Conservation (phyloP, 2,888 invertebrate genomes). For the Hermaeophaga mercurialis region DNA sequence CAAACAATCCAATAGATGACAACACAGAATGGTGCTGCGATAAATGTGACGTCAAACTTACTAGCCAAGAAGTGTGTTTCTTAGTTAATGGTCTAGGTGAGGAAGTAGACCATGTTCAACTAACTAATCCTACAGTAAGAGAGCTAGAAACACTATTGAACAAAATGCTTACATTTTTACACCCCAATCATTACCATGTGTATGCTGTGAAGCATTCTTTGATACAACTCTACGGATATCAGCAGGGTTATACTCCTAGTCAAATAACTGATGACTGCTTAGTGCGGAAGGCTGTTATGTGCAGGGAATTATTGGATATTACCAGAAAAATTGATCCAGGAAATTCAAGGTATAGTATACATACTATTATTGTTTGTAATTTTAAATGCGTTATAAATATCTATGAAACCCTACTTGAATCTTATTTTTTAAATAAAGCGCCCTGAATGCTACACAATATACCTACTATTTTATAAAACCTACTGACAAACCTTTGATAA, state of each 20-base stretch:
- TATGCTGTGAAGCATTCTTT: conserved; percentile 72
- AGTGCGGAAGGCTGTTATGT: conserved; percentile 68
- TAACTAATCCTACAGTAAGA: conserved; percentile 61
- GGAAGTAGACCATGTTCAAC: conserved; percentile 69
- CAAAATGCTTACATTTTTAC: conserved; percentile 67
- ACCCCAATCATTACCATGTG: conserved; percentile 70
- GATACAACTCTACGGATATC: conserved; percentile 72
- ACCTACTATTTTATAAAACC: too few species aligned
- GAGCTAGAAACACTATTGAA: conserved; percentile 68
- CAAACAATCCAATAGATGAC: conserved; percentile 61
- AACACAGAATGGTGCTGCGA: conserved; percentile 70
- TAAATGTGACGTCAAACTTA: conserved; percentile 67
- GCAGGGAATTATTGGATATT: conserved; percentile 65
- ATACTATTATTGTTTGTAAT: too few species aligned
- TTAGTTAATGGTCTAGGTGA: conserved; percentile 66
- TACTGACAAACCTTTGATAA: too few species aligned
- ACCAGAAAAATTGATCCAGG: conserved; percentile 70
- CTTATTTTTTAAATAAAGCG: too few species aligned
- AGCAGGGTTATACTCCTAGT: conserved; percentile 59
- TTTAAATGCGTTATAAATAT: too few species aligned
- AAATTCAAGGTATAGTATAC: conserved; percentile 61
- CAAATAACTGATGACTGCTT: conserved; percentile 64
- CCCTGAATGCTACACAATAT: too few species aligned
- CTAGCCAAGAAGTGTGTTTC: conserved; percentile 57
- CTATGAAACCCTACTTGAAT: too few species aligned